These are phyloP conservation scores for Platycercus adscitus DNA, from an alignment of 2,113 vertebrate species.

Conservation along the genomic window DNA sequence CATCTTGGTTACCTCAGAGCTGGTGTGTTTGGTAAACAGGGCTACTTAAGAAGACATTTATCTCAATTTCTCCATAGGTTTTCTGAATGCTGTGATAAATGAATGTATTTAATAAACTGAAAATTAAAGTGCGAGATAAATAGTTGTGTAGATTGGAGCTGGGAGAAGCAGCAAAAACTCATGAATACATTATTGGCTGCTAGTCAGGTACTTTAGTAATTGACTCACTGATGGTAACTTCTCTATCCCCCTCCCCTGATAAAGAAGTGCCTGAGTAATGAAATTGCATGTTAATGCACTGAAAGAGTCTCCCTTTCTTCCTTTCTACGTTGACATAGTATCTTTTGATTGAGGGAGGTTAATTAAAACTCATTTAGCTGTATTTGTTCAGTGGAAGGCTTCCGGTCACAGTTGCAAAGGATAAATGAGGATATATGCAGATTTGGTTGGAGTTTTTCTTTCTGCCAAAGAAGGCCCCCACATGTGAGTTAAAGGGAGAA, in stretches of 20 bases:
- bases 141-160: constrained; percentile 34
- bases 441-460: not conserved
- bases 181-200: constrained; percentile 70
- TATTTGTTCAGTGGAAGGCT: constrained; percentile 61
- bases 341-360: constrained; percentile 75
- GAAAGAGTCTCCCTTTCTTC: constrained; percentile 31
- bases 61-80: constrained; percentile 60
- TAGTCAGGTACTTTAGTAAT: constrained; percentile 70
- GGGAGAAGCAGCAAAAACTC: constrained; percentile 55
- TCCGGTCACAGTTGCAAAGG: not conserved
- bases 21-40: constrained; percentile 36
- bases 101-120: constrained; percentile 81
- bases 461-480: not conserved
- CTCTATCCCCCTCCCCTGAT: not conserved
- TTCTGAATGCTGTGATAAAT: constrained; percentile 69
- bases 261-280: constrained; percentile 73
- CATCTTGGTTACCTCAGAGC: not conserved
- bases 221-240: constrained; percentile 54
- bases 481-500: not conserved
- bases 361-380: constrained; percentile 76
- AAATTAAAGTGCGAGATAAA: constrained; percentile 85
- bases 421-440: constrained; percentile 32
- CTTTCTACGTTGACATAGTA: constrained; percentile 66
- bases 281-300: constrained; percentile 69
- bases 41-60: constrained; percentile 55